A percentile compares a stretch with the other conserved stretches of the same genome.
Conservation (phyloP, 2,888 invertebrate species). For the Drosophila nr. fundita region DNA sequence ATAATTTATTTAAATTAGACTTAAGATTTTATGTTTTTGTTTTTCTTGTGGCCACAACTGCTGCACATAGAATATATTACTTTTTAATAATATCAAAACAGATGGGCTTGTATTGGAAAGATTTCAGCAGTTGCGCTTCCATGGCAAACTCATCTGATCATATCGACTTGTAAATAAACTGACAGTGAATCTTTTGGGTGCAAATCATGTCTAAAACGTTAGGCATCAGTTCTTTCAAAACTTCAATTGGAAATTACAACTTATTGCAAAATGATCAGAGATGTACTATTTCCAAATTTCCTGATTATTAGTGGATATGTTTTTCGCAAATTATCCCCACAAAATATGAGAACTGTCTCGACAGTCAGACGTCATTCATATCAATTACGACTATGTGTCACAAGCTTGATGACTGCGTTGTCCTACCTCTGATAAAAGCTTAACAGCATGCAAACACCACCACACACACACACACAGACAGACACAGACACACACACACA, state of each 20-base stretch:
- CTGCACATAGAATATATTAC: neutral
- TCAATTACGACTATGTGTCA: conserved; percentile 38
- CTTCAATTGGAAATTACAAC: neutral
- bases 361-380: conserved; percentile 34
- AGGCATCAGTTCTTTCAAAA: neutral
- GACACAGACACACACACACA: conserved; percentile 12
- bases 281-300: neutral
- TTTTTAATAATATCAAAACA: neutral
- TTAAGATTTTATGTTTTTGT: neutral
- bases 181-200: neutral
- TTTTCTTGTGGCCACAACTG: neutral
- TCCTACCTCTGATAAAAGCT: conserved; percentile 36
- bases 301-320: neutral
- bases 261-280: neutral
- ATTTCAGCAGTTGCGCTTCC: neutral
- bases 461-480: conserved; percentile 2
- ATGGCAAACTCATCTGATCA: neutral
- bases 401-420: conserved; percentile 38
- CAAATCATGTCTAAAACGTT: neutral
- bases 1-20: neutral
- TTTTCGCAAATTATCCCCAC: conserved; percentile 1
- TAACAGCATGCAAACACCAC: conserved; percentile 14
- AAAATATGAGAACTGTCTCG: conserved; percentile 23
- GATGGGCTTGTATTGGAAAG: neutral
- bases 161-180: neutral